phyloP scores from a whole-genome alignment of 2,888 invertebrate genomes.

The Brachyptera putata region DNA sequence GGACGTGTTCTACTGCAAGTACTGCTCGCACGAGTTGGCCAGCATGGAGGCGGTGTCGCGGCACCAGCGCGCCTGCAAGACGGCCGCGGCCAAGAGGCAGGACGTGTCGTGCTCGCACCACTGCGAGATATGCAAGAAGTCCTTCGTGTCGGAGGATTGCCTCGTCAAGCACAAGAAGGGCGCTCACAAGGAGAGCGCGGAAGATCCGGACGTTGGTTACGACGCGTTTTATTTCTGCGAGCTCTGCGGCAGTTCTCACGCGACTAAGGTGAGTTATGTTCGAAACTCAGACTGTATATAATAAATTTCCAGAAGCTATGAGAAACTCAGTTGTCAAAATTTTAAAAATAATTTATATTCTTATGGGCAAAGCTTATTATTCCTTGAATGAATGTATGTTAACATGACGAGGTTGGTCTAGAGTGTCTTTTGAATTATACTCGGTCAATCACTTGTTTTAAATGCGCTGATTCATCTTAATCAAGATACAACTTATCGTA shows the following conservation, averaged over 20 bases:
- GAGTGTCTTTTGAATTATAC: no score
- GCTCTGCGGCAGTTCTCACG: constrained; percentile 47
- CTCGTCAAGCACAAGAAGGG: constrained; percentile 48
- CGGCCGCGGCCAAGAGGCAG: background rate
- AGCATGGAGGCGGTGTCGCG: background rate
- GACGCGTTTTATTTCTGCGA: constrained; percentile 48
- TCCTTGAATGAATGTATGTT: no score
- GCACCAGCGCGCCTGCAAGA: constrained; percentile 3
- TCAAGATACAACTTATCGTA: no score
- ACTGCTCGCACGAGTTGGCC: background rate
- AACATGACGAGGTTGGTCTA: no score
- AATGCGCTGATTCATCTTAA: no score
- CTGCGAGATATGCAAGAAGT: constrained; percentile 47
- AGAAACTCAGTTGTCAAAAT: no score
- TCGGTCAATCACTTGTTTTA: no score
- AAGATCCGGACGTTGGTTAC: constrained; percentile 41
- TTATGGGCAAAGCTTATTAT: no score
- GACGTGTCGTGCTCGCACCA: constrained; percentile 32
- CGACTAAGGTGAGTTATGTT: constrained; percentile 49
- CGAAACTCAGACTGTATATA: no score
- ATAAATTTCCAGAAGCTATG: no score
- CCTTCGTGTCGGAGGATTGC: constrained; percentile 47
- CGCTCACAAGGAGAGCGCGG: constrained; percentile 37
- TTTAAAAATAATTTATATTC: no score
- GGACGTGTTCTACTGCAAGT: background rate